These are phyloP conservation scores for Heteropelma amictum DNA, from an alignment of 2,888 invertebrate genomes.

Conservation along the genomic window DNA sequence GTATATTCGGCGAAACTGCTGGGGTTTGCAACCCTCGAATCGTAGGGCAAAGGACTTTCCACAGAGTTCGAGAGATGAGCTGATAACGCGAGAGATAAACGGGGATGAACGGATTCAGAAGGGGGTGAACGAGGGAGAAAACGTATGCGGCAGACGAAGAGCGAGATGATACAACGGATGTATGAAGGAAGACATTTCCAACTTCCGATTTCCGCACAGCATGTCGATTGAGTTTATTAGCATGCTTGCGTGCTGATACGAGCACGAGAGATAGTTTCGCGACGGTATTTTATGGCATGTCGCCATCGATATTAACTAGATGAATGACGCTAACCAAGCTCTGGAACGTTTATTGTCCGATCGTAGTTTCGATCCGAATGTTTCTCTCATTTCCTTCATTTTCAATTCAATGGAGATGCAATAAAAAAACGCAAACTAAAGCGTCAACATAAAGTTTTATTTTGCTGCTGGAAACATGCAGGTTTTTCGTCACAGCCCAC, in stretches of 20 bases:
- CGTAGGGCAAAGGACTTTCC: neutral
- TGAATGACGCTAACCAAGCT: too few relatives aligned
- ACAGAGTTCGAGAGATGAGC: neutral
- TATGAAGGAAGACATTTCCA: conserved; percentile 35
- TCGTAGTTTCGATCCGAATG: too few relatives aligned
- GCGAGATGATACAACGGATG: neutral
- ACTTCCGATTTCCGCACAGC: conserved; percentile 35
- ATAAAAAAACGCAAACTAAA: too few relatives aligned
- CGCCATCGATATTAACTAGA: too few relatives aligned
- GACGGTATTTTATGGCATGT: too few relatives aligned
- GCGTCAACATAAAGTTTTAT: too few relatives aligned
- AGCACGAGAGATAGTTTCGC: too few relatives aligned
- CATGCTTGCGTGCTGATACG: neutral
- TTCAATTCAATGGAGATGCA: too few relatives aligned
- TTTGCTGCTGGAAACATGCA: conserved; percentile 11
- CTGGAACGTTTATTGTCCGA: too few relatives aligned
- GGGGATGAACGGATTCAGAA: neutral
- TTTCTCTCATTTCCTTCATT: too few relatives aligned
- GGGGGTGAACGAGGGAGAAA: neutral
- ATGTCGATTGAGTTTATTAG: conserved; percentile 15
- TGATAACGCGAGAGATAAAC: neutral
- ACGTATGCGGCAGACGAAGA: neutral
- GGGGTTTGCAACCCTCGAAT: conserved; percentile 12
- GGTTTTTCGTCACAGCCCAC: conserved; percentile 22
- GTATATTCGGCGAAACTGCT: conserved; percentile 3